Base-by-base conservation (phyloP, 2,888 invertebrate species). In the Zaprionus lineosus region DNA sequence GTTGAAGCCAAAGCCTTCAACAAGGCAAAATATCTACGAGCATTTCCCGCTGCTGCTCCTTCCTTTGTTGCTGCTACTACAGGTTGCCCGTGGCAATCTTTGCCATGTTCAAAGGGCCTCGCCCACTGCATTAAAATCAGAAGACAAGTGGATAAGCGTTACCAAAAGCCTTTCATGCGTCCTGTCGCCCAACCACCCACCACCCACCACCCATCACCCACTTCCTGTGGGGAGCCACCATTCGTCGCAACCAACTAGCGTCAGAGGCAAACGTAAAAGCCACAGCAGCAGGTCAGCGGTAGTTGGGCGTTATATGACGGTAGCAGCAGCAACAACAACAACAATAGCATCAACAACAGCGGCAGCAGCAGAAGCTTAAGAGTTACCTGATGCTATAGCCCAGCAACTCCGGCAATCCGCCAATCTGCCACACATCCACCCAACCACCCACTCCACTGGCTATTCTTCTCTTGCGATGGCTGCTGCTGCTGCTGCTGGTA, bases 141-240 rank as follows among this genome's bases (percentile, higher is more conserved):
- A 84, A 81, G 76, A 81, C 79, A 81, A 78, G 85, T 78, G 85
- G 81, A 79, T 81, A 81, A 81, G 67, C 85, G 79, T 76, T 85
- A 67, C 78, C 77, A 74, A 78, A 78, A 81, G 82, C 67, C 24
- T 26, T 21, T 19, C 52, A 44, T 3, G 33, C 11, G 29, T 9
- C 21, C 12, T 16, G 24, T 12, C 34, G 33, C 28, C 43, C 28
- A 47, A 15, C 19, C 15, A 48, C 34, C n/a, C n/a, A n/a, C n/a
- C n/a, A n/a, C n/a, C n/a, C n/a, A n/a, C n/a, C n/a, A n/a, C n/a
- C n/a, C n/a, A n/a, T n/a, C n/a, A n/a, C n/a, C n/a, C n/a, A n/a
- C n/a, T n/a, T n/a, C n/a, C n/a, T n/a, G n/a, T n/a, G n/a, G n/a
- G n/a, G n/a, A n/a, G n/a, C n/a, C n/a, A n/a, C n/a, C n/a, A n/a